Conservation (phyloP, 2,797 vertebrate species). For the Taeniopygia guttata region DNA sequence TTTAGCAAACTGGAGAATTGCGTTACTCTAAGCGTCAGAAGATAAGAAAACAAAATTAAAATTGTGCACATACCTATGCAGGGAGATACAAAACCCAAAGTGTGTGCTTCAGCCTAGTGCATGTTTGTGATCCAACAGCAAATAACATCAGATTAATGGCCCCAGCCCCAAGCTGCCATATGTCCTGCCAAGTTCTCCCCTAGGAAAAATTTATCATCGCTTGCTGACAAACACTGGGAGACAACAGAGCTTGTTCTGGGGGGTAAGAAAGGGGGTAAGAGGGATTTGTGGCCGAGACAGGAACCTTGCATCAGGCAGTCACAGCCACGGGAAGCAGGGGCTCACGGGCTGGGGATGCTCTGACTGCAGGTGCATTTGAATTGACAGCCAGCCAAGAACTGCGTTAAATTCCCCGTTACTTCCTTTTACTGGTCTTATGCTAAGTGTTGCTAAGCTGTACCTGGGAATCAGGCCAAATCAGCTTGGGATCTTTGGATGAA, state of each 20-base stretch:
- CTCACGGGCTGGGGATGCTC: not conserved
- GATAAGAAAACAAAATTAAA: not conserved
- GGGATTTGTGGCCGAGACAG: not conserved
- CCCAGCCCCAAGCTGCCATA: not conserved
- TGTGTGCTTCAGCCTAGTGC: not conserved
- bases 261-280: not conserved
- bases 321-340: rapidly evolving
- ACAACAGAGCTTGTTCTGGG: not conserved
- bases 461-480: constrained; percentile 52
- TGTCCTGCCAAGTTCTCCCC: not conserved
- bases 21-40: not conserved
- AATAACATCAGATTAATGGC: not conserved
- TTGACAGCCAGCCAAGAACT: constrained; percentile 28
- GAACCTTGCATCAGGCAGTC: not conserved
- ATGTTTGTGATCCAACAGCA: not conserved
- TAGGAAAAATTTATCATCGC: not conserved
- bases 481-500: constrained; percentile 42
- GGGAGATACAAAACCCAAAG: not conserved
- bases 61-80: not conserved
- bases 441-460: constrained; percentile 48
- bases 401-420: not conserved
- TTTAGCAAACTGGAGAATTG: not conserved
- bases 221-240: not conserved
- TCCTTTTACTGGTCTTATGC: constrained; percentile 35
- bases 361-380: not conserved